Evolutionary conservation across 1,140 invertebrate species (phyloP).

Genomic region (Atopsyche davidsoni): DNA sequence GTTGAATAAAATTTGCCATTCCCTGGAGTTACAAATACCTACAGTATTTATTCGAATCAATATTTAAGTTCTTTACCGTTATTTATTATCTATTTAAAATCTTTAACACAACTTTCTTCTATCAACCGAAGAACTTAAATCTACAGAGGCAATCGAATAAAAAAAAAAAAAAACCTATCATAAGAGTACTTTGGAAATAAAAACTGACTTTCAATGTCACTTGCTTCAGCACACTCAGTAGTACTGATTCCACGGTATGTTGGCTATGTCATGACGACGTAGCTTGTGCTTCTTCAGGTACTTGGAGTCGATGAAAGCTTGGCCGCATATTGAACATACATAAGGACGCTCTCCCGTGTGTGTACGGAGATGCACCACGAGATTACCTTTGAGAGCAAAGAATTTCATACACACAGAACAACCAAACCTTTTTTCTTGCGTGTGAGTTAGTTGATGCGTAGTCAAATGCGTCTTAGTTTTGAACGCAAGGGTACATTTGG

Average conservation of each 20-base stretch:
- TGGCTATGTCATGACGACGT: slow-evolving; percentile 44
- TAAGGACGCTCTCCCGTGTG: slow-evolving; percentile 58
- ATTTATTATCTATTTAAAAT: no score
- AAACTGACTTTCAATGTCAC: not conserved
- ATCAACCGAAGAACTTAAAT: no score
- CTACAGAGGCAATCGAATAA: no score
- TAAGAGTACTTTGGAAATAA: not conserved
- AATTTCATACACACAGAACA: slow-evolving; percentile 50
- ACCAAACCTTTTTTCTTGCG: slow-evolving; percentile 47
- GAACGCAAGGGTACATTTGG: slow-evolving; percentile 48
- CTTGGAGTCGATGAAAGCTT: slow-evolving; percentile 49
- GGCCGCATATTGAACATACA: slow-evolving; percentile 57
- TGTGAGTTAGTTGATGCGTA: slow-evolving; percentile 50
- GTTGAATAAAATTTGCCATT: no score
- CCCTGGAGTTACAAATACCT: no score
- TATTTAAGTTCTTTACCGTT: not conserved
- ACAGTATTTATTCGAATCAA: no score
- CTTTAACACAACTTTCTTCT: no score
- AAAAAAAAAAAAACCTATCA: no score
- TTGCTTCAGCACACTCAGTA: slow-evolving; percentile 3
- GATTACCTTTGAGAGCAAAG: slow-evolving; percentile 45
- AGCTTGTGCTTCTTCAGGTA: slow-evolving; percentile 48
- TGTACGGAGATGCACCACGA: slow-evolving; percentile 45
- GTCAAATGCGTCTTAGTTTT: slow-evolving; percentile 51
- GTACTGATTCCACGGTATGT: slow-evolving; percentile 39